These are phyloP conservation scores for Trogon surrucura DNA, from an alignment of 2,113 vertebrate species.

Conservation along the genomic window DNA sequence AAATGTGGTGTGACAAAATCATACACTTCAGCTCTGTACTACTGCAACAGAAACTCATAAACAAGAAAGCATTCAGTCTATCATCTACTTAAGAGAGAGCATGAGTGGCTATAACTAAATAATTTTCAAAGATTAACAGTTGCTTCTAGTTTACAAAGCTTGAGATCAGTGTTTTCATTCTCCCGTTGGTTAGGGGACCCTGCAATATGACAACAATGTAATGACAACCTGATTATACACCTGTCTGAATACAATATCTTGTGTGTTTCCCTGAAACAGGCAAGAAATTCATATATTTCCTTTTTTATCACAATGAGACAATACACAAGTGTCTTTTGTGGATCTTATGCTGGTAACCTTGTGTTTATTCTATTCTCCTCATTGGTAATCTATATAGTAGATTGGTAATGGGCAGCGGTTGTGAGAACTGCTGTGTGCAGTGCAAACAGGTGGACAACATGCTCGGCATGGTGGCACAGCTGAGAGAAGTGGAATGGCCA, in stretches of 20 bases:
- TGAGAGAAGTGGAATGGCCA: no score
- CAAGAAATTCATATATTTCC: background rate
- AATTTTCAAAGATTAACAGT: background rate
- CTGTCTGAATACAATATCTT: background rate
- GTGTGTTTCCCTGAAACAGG: background rate
- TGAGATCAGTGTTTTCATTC: rapidly evolving
- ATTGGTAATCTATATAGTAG: background rate
- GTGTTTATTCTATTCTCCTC: background rate
- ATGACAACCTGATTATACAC: rapidly evolving
- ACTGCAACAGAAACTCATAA: background rate
- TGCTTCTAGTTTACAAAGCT: background rate
- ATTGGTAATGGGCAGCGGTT: no score
- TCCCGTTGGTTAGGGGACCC: background rate
- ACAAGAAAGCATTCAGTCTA: background rate
- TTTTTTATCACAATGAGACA: background rate
- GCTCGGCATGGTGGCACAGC: no score
- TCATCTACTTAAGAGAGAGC: background rate
- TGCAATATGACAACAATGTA: background rate
- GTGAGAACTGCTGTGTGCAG: no score
- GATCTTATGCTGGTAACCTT: background rate
- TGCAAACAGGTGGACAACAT: no score
- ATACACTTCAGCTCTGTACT: rapidly evolving
- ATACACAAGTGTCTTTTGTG: background rate
- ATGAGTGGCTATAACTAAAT: background rate
- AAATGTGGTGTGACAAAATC: background rate